Evolutionary conservation across 2,797 vertebrate genomes (phyloP).

Genomic region (Prunella strophiata): DNA sequence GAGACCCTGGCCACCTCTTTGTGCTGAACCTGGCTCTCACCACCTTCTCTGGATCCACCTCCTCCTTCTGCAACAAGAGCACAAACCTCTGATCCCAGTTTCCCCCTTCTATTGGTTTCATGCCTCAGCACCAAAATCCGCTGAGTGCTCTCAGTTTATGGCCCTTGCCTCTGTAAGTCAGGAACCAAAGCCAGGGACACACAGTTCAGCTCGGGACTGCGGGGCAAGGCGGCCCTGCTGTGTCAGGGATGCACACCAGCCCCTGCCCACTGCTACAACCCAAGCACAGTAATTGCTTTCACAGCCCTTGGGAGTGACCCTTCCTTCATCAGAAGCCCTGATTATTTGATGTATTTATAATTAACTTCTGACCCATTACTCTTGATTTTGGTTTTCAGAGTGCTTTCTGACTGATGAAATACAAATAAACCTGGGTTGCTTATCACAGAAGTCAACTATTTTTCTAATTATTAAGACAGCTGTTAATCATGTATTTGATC

Average conservation of each 20-base stretch:
- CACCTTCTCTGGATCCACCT: neutral
- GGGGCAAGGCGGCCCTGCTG: neutral
- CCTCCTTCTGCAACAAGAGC: neutral
- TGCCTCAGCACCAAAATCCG: neutral
- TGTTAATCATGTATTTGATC: neutral
- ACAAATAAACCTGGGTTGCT: neutral
- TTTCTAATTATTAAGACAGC: neutral
- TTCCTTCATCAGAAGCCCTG: neutral
- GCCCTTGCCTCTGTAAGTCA: fast-evolving
- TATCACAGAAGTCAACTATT: neutral
- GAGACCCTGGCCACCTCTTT: neutral
- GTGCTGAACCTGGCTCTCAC: neutral
- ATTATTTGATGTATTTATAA: neutral
- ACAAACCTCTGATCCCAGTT: neutral
- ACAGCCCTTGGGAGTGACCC: neutral
- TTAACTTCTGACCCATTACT: neutral
- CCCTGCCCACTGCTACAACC: neutral
- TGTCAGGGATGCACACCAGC: too few relatives aligned
- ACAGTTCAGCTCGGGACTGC: neutral
- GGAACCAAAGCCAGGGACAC: neutral
- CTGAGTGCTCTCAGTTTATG: fast-evolving
- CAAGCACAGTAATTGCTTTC: neutral
- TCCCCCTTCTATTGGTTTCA: neutral
- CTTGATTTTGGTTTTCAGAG: neutral
- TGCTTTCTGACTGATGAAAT: neutral